Evolutionary conservation across 2,888 invertebrate genomes (phyloP).

Genomic region (Amiota mariae): DNA sequence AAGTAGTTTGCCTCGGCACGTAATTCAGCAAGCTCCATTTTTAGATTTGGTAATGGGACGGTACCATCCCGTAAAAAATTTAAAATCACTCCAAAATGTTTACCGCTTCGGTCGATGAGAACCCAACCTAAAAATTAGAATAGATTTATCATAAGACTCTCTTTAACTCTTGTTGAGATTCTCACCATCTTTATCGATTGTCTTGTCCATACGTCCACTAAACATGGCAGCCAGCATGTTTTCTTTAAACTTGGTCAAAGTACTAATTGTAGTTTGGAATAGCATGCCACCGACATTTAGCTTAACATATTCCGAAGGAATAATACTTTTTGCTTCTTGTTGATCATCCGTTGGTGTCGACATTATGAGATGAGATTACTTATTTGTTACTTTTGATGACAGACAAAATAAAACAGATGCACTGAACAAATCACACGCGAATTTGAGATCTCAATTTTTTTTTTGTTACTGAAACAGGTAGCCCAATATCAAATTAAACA

Average conservation of each 20-base stretch:
- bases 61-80: conserved; percentile 96
- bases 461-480: no score
- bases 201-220: conserved; percentile 97
- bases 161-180: not conserved
- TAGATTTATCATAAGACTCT: conserved; percentile 44
- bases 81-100: conserved; percentile 95
- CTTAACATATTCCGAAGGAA: no score
- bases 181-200: conserved; percentile 95
- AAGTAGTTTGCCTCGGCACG: conserved; percentile 97
- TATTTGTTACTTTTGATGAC: no score
- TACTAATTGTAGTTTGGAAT: conserved; percentile 97
- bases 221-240: conserved; percentile 99
- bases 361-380: no score
- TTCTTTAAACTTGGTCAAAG: conserved; percentile 94
- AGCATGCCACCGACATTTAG: conserved; percentile 97
- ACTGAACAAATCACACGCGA: no score
- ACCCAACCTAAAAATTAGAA: conserved; percentile 87
- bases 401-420: no score
- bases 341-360: no score
- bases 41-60: conserved; percentile 92
- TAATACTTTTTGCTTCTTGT: no score
- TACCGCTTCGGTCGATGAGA: conserved; percentile 96
- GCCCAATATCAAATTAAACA: no score
- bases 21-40: conserved; percentile 92
- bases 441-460: no score